Percentiles rank a stretch among this genome's conserved stretches.
Evolutionary conservation across 2,113 vertebrate genomes (phyloP).

Genomic region (Benitochromis conjunctus): DNA sequence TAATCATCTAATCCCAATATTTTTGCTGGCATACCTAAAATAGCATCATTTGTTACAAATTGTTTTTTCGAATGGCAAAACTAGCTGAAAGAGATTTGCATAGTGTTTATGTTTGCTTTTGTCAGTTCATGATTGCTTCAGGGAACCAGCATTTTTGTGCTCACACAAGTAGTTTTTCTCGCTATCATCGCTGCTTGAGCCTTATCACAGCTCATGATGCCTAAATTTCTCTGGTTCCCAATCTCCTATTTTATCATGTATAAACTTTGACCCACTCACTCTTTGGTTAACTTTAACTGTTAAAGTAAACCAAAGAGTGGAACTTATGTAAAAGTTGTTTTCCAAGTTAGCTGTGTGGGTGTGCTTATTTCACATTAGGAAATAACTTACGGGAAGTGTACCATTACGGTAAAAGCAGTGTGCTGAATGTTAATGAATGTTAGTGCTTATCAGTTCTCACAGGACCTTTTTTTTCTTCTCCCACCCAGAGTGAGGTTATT

Average conservation of each 20-base stretch:
- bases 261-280: neutral
- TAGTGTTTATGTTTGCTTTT: neutral
- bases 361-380: neutral
- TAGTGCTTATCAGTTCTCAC: neutral
- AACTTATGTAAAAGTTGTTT: neutral
- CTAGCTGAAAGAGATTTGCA: neutral
- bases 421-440: neutral
- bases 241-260: neutral
- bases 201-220: neutral
- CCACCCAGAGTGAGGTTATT: slow-evolving; percentile 55
- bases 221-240: neutral
- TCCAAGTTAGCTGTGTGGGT: neutral
- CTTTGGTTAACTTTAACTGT: neutral
- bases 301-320: neutral
- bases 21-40: neutral
- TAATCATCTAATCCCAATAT: neutral
- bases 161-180: neutral
- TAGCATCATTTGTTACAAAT: neutral
- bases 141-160: neutral
- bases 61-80: neutral
- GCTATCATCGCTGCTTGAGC: neutral
- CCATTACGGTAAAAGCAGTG: neutral
- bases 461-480: neutral
- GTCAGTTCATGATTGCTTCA: neutral
- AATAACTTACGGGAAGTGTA: neutral